phyloP scores from a whole-genome alignment of 35 echinoderm and acorn worm species.

The Ophiothrix spiculata region DNA sequence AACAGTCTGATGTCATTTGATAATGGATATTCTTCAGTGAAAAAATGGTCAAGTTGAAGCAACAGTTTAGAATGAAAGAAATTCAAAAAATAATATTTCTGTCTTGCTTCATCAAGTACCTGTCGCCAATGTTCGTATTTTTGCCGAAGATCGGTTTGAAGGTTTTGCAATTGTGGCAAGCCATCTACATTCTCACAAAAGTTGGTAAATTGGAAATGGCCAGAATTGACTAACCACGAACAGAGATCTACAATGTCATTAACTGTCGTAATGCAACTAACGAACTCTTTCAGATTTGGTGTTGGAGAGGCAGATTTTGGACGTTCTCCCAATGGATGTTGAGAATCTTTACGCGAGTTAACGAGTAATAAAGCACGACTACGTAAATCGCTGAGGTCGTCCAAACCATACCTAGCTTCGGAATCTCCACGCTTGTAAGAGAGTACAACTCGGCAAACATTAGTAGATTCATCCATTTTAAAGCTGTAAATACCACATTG shows the following conservation, averaged over 20 bases:
- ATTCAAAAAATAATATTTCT: slow-evolving; percentile 14
- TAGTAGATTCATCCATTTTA: neutral
- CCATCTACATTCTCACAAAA: slow-evolving; percentile 8
- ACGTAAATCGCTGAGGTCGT: slow-evolving; percentile 34
- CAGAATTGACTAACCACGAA: neutral
- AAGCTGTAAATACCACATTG: neutral
- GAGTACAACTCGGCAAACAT: neutral
- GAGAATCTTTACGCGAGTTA: slow-evolving; percentile 1
- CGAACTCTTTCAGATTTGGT: slow-evolving; percentile 14
- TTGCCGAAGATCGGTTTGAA: neutral
- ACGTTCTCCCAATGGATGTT: neutral
- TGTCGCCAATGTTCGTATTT: neutral
- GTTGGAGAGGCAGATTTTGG: neutral
- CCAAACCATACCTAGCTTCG: neutral
- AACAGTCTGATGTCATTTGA: neutral
- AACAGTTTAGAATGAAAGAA: slow-evolving; percentile 30
- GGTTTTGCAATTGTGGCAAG: neutral
- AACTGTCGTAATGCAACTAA: slow-evolving; percentile 7
- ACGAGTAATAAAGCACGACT: slow-evolving; percentile 30
- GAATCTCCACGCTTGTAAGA: neutral
- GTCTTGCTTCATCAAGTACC: slow-evolving; percentile 1
- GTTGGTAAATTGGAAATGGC: slow-evolving; percentile 21
- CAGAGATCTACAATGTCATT: slow-evolving; percentile 36
- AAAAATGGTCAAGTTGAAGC: slow-evolving; percentile 33
- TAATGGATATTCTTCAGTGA: neutral